Evolutionary conservation across 92 coral and sea anemone species (phyloP).

Genomic region (Bergia sp.): DNA sequence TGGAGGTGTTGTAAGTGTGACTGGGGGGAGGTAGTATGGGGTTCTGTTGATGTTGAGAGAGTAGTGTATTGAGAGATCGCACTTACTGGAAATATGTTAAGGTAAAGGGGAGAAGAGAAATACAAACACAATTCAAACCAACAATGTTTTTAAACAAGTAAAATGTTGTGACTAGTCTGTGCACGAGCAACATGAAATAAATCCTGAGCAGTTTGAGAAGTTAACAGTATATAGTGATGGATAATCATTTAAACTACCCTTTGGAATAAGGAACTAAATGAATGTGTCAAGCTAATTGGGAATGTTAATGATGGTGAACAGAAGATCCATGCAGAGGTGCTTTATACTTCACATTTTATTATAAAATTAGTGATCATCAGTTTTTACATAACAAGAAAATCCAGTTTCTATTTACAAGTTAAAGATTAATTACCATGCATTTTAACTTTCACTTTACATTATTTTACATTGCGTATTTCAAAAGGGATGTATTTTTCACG

Average conservation of each 20-base stretch:
- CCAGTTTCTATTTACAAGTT: not conserved
- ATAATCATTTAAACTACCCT: not conserved
- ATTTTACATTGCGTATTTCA: not conserved
- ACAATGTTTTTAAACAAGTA: not conserved
- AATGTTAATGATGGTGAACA: not conserved
- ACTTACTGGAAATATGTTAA: not conserved
- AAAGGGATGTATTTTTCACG: not conserved
- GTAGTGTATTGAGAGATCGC: not conserved
- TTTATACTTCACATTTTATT: not conserved
- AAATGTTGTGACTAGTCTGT: not conserved
- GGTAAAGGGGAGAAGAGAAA: not conserved
- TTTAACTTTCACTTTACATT: not conserved
- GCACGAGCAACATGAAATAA: not conserved
- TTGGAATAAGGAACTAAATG: not conserved
- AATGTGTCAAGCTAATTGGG: not conserved
- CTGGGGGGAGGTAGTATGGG: not conserved
- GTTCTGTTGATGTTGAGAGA: not conserved
- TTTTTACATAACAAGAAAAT: not conserved
- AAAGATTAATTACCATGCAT: not conserved
- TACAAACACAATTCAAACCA: not conserved
- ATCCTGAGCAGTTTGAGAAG: not conserved
- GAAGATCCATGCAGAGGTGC: slow-evolving; percentile 3
- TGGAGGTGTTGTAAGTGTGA: not conserved
- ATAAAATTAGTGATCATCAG: not conserved
- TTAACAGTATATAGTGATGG: not conserved